Evolutionary conservation across 2,888 invertebrate genomes (phyloP), one percentile per base, ranked within the genome.

Genomic region (Luffia ferchaultella): DNA sequence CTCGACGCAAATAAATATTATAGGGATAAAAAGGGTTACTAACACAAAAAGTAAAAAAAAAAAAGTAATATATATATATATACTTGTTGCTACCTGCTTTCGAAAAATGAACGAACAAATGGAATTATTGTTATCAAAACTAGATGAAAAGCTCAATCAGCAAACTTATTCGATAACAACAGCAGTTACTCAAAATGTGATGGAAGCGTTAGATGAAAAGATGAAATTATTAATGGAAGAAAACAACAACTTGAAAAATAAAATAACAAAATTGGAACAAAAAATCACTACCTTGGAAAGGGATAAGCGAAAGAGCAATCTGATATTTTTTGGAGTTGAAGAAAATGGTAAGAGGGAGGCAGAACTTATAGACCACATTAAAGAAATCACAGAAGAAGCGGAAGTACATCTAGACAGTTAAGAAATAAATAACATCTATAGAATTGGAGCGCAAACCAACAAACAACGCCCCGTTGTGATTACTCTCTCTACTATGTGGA

Each of bases 401-500:
- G n/a, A n/a, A n/a, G n/a, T n/a, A n/a, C n/a, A 51, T 16, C 16
- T 52, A 16, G 45, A 48, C 2, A 52, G 50, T 44, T 50, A 50
- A 9, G 46, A 50, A 48, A 53, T 53, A 15, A 45, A 18, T 20
- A 50, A 52, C 20, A 17, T 52, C 2, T 43, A 54, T n/a, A n/a
- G n/a, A n/a, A n/a, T n/a, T n/a, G n/a, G n/a, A n/a, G n/a, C n/a
- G n/a, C n/a, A n/a, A n/a, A n/a, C 20, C 16, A 20, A 45, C 2
- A 52, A 52, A 43, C 52, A 51, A 53, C 52, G 51, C 7, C 53
- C 55, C 2, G 48, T 53, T 1, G 44, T 52, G n/a, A 45, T 55
- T 2, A 45, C 53, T 12, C 17, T 53, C 9, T 40, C 50, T 16
- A 48, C 52, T 12, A 41, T n/a, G n/a, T n/a, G n/a, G n/a, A n/a